Evolutionary conservation across 2,797 vertebrate genomes (phyloP).

Genomic region (Potorous gilbertii): DNA sequence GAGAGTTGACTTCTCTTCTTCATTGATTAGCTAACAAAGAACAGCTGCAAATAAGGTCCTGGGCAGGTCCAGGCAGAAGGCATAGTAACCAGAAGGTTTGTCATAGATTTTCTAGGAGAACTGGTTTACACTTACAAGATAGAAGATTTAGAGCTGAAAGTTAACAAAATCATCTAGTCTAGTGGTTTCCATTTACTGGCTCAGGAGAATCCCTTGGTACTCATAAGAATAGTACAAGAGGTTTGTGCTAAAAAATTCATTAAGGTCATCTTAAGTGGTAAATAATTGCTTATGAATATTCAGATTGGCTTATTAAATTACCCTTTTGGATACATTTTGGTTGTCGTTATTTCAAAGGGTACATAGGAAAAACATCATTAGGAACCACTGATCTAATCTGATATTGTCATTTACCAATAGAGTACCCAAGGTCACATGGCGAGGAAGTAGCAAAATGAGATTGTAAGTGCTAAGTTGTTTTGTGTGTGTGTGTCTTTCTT

Average conservation of each 20-base stretch:
- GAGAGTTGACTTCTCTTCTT: background rate
- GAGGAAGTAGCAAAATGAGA: background rate
- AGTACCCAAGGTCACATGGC: background rate
- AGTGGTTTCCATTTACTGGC: background rate
- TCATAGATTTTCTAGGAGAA: background rate
- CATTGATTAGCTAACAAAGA: background rate
- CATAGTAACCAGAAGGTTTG: background rate
- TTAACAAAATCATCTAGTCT: background rate
- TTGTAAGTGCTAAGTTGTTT: background rate
- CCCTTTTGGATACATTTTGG: background rate
- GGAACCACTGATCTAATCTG: background rate
- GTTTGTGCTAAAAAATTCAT: background rate
- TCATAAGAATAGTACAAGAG: background rate
- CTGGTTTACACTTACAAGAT: background rate
- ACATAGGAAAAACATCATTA: background rate
- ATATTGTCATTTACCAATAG: background rate
- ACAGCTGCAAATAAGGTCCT: background rate
- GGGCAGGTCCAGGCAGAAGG: slow-evolving; percentile 19
- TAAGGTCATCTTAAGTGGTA: background rate
- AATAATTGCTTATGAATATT: background rate
- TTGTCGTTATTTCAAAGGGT: background rate
- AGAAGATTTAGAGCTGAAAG: background rate
- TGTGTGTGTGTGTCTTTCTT: too few species aligned
- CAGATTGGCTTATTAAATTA: background rate
- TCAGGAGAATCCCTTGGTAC: background rate